These are phyloP conservation scores for Drosophila ezoana DNA, from an alignment of 2,888 invertebrate genomes.

Conservation along the genomic window DNA sequence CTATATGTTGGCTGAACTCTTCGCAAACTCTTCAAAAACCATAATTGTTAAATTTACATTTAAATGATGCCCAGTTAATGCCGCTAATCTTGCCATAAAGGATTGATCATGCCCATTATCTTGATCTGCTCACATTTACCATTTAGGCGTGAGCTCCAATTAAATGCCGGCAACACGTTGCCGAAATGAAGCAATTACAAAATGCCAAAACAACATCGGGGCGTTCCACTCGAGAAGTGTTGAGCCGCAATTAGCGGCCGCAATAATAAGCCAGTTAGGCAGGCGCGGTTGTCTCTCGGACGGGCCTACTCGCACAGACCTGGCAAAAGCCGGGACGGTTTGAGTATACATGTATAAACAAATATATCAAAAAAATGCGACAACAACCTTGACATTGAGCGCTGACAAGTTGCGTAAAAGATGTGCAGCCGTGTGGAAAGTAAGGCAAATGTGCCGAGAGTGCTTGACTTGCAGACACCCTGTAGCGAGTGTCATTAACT, in stretches of 20 bases:
- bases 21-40: no score
- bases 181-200: conserved; percentile 72
- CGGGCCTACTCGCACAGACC: conserved; percentile 23
- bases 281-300: conserved; percentile 19
- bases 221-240: conserved; percentile 72
- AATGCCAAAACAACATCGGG: conserved; percentile 54
- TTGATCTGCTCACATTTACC: conserved; percentile 52
- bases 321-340: conserved; percentile 13
- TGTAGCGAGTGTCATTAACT: not conserved
- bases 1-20: no score
- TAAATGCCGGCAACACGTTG: conserved; percentile 52
- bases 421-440: conserved; percentile 70
- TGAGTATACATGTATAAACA: conserved; percentile 33
- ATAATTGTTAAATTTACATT: not conserved
- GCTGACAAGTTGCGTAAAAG: conserved; percentile 58
- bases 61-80: conserved; percentile 1
- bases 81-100: not conserved
- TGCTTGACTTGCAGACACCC: conserved; percentile 19
- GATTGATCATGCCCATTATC: conserved; percentile 28
- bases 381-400: conserved; percentile 73
- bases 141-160: conserved; percentile 53
- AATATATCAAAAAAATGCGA: conserved; percentile 45
- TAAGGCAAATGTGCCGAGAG: conserved; percentile 12
- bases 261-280: conserved; percentile 34
- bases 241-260: conserved; percentile 63